Evolutionary conservation across 92 coral and sea anemone genomes (phyloP), one percentile per base, ranked within the genome.

Genomic region (Chrysogorgia sp.): DNA sequence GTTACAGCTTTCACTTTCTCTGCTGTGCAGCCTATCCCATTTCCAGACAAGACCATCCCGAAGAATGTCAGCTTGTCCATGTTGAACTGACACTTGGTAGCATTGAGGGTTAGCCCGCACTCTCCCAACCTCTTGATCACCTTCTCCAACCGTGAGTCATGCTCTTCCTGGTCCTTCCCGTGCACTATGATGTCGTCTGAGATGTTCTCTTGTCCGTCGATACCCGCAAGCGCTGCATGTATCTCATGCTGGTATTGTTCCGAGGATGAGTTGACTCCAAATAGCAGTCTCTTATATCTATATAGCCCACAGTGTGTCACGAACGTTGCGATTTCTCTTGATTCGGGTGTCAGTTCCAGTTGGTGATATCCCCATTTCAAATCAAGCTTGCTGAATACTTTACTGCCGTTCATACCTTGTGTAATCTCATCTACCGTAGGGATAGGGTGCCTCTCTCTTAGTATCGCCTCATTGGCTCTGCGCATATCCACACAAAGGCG

Each of bases 131-230:
- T 80, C 22, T 81, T 48, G 21, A 88, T 43, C 25, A 59, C 59
- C 47, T 77, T 61, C 26, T 55, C 61, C 21, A 88, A 82, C 30
- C 83, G 82, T 85, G 60, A 49, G 72, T 81, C 81, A 71, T 88
- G 87, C 32, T 80, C 71, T 24, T 60, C 47, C 45, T 62, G 67
- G 84, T 85, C 79, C 7, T 75, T 81, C n/a, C 63, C 87, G 24
- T 88, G 89, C 43, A 84, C 86, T 21, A 75, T 69, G 24, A 88
- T 88, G 66, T 88, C 89, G 69, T 88, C 92, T 1, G 92, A 88
- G 37, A 76, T 81, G 80, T 85, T 88, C 7, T 81, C 68, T 9
- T 60, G 84, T 28, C 89, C 74, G 22, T 84, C 81, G 5, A 84
- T 58, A 19, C 88, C 86, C 29, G 81, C 86, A n/a, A 84, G 61